Evolutionary conservation across 2,888 invertebrate species (phyloP).

Genomic region (Tethea ocularis): DNA sequence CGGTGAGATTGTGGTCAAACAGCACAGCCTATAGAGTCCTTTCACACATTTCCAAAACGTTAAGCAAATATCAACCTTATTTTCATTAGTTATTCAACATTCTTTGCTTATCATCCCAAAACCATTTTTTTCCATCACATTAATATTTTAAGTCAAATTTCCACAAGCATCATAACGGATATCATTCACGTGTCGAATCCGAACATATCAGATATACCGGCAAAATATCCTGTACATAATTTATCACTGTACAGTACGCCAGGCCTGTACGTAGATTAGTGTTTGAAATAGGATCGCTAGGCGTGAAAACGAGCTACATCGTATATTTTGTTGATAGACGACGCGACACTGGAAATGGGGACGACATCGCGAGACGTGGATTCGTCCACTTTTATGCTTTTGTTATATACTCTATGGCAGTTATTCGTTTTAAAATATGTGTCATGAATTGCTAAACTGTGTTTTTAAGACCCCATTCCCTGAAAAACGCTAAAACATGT

Average conservation of each 20-base stretch:
- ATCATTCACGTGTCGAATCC: background rate
- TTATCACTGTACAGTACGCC: constrained; percentile 33
- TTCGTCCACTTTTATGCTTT: constrained; percentile 26
- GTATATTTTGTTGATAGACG: constrained; percentile 39
- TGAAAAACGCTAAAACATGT: no score
- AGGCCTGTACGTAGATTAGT: constrained; percentile 36
- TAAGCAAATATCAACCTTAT: no score
- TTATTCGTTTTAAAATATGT: no score
- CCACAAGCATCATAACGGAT: background rate
- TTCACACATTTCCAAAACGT: no score
- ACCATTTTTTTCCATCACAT: background rate
- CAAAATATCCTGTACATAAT: constrained; percentile 28
- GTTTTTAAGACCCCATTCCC: no score
- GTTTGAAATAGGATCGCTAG: constrained; percentile 27
- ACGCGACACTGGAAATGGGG: constrained; percentile 21
- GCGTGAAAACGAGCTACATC: constrained; percentile 31
- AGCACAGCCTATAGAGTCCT: no score
- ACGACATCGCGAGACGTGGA: constrained; percentile 24
- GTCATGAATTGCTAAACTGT: background rate
- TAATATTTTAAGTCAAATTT: background rate
- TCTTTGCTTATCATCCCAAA: background rate
- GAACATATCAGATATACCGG: background rate
- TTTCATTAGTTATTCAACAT: background rate
- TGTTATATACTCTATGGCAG: background rate
- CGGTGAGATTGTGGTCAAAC: no score